These are phyloP conservation scores for Cryptomyrus ogoouensis DNA, from an alignment of 2,113 vertebrate genomes.

Conservation along the genomic window DNA sequence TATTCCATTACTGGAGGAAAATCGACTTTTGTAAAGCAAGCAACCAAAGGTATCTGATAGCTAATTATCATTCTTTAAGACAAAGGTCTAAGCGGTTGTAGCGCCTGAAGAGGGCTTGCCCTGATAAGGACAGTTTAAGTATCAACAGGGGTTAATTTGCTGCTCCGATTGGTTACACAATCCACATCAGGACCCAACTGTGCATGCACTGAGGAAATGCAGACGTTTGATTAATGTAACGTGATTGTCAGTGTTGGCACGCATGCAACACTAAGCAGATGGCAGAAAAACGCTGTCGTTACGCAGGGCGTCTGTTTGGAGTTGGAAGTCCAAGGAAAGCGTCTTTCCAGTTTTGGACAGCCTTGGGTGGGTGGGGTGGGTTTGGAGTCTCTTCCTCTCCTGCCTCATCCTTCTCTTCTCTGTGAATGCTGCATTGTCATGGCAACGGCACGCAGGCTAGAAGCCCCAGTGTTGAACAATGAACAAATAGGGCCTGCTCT, in stretches of 20 bases:
- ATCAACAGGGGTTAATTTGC: neutral
- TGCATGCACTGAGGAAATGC: neutral
- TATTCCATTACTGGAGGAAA: conserved; percentile 20
- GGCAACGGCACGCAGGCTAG: conserved; percentile 33
- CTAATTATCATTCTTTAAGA: neutral
- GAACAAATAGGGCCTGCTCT: conserved; percentile 32
- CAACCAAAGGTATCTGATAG: neutral
- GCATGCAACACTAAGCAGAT: neutral
- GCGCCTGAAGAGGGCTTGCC: neutral
- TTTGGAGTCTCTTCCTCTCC: conserved; percentile 28
- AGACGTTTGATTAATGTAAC: neutral
- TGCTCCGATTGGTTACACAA: neutral
- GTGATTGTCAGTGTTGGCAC: neutral
- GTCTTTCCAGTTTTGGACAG: neutral
- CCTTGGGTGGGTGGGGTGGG: neutral
- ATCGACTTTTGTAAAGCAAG: neutral
- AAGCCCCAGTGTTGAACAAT: conserved; percentile 32
- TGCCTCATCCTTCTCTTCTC: conserved; percentile 24
- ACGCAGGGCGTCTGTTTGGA: neutral
- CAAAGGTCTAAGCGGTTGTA: neutral
- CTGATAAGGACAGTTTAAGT: neutral
- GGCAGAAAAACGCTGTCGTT: neutral
- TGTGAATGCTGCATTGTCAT: conserved; percentile 32
- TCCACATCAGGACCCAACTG: neutral
- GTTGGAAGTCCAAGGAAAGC: neutral